Evolutionary conservation across 2,888 invertebrate species (phyloP).

Genomic region (Leptinotarsa haldemani): DNA sequence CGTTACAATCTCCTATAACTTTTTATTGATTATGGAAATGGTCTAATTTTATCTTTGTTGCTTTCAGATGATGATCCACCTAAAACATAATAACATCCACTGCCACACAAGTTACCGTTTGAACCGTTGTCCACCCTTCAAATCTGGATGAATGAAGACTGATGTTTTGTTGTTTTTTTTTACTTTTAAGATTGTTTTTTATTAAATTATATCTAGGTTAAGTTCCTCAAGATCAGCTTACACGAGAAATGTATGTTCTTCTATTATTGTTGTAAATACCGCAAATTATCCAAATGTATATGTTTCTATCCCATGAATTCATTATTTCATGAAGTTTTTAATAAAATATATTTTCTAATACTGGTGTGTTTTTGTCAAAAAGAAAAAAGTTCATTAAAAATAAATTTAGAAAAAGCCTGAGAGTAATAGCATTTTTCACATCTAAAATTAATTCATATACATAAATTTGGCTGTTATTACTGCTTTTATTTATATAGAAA

Average conservation of each 20-base stretch:
- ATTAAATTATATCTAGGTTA: constrained; percentile 66
- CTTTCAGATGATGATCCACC: constrained; percentile 57
- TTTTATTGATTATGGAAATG: constrained; percentile 34
- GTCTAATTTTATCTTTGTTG: constrained; percentile 47
- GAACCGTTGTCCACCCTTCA: constrained; percentile 61
- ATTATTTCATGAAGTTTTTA: constrained; percentile 47
- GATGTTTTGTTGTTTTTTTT: constrained; percentile 66
- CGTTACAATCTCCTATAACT: constrained; percentile 49
- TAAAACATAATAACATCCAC: constrained; percentile 57
- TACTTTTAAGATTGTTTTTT: constrained; percentile 63
- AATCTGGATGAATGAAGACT: constrained; percentile 66
- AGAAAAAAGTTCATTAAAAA: no score
- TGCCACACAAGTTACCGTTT: constrained; percentile 66
- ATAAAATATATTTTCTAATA: constrained; percentile 48
- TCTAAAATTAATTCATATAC: no score
- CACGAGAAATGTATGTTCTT: constrained; percentile 37
- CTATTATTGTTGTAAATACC: constrained; percentile 39
- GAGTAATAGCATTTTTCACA: no score
- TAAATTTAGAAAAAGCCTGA: no score
- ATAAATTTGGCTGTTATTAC: no score
- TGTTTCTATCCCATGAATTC: constrained; percentile 45
- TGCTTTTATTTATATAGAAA: no score
- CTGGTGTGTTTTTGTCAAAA: constrained; percentile 2
- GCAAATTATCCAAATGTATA: constrained; percentile 39
- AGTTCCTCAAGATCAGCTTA: constrained; percentile 59